Percentiles rank a stretch among this genome's conserved stretches.
These are phyloP conservation scores for Rostrhamus sociabilis DNA, from an alignment of 2,797 vertebrate species.

Conservation along the genomic window DNA sequence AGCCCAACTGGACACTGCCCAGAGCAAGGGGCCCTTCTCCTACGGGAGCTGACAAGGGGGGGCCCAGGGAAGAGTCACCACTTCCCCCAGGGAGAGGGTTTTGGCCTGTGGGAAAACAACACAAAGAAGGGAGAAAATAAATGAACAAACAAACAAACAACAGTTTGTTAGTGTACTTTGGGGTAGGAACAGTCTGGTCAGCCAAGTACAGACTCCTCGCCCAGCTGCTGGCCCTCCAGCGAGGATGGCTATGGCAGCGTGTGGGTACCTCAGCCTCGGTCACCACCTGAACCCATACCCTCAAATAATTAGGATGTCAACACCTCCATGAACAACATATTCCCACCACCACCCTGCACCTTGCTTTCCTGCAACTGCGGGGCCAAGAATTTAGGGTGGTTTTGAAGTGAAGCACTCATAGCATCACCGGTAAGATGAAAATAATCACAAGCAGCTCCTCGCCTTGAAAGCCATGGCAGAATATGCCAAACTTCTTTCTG, in stretches of 20 bases:
- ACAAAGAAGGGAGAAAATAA: not conserved
- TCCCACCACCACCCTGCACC: not conserved
- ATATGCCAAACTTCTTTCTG: not conserved
- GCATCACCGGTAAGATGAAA: not conserved
- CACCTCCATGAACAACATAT: not conserved
- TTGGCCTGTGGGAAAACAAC: not conserved
- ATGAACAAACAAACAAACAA: not conserved
- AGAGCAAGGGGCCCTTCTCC: not conserved
- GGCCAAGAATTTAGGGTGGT: not conserved
- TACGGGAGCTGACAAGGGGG: not conserved
- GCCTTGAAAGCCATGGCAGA: not conserved
- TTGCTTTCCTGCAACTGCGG: not conserved
- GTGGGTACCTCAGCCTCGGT: not conserved
- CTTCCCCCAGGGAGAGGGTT: not conserved
- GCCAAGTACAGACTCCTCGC: not conserved
- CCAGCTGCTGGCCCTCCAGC: not conserved
- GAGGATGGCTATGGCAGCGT: rapidly evolving
- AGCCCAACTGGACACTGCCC: not conserved
- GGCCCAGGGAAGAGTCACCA: not conserved
- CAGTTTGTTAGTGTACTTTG: not conserved
- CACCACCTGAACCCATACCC: not conserved
- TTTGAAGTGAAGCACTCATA: not conserved
- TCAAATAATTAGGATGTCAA: not conserved
- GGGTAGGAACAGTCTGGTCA: not conserved
- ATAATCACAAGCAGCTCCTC: not conserved